phyloP scores from a whole-genome alignment of 2,113 vertebrate genomes.

The Cottus gobio region DNA sequence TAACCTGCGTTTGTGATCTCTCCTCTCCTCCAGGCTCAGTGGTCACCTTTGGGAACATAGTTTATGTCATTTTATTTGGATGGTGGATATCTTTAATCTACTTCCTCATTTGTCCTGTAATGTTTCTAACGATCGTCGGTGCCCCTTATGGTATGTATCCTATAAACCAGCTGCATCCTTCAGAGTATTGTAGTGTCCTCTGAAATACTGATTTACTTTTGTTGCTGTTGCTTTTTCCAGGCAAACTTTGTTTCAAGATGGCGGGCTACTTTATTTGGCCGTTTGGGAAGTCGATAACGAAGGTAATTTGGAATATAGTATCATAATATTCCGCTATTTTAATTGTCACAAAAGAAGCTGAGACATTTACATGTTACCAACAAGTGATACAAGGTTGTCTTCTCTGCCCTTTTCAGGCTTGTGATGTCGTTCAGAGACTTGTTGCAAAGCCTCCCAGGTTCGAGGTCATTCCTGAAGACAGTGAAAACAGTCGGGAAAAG shows the following conservation, averaged over 20 bases:
- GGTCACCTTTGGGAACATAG: slow-evolving; percentile 83
- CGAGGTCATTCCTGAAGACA: slow-evolving; percentile 61
- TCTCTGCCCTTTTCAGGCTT: slow-evolving; percentile 50
- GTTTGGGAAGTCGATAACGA: slow-evolving; percentile 86
- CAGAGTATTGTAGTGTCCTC: neutral
- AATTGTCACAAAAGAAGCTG: neutral
- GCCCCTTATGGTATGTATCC: slow-evolving; percentile 83
- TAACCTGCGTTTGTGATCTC: neutral
- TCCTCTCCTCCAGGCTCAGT: slow-evolving; percentile 79
- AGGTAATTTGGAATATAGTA: slow-evolving; percentile 59
- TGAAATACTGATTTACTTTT: neutral
- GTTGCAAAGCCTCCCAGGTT: slow-evolving; percentile 49
- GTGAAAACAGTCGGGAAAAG: slow-evolving; percentile 51
- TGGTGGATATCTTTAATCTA: slow-evolving; percentile 91
- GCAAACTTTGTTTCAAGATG: slow-evolving; percentile 83
- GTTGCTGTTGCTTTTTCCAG: slow-evolving; percentile 42
- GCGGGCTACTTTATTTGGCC: slow-evolving; percentile 88
- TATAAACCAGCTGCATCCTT: neutral
- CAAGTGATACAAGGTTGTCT: neutral
- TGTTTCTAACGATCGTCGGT: slow-evolving; percentile 86
- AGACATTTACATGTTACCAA: too few species aligned
- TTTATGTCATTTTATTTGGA: slow-evolving; percentile 88
- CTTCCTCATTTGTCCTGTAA: slow-evolving; percentile 78
- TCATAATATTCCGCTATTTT: neutral
- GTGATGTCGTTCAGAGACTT: slow-evolving; percentile 37